phyloP scores from a whole-genome alignment of 2,888 invertebrate genomes.

The Altica lythri region DNA sequence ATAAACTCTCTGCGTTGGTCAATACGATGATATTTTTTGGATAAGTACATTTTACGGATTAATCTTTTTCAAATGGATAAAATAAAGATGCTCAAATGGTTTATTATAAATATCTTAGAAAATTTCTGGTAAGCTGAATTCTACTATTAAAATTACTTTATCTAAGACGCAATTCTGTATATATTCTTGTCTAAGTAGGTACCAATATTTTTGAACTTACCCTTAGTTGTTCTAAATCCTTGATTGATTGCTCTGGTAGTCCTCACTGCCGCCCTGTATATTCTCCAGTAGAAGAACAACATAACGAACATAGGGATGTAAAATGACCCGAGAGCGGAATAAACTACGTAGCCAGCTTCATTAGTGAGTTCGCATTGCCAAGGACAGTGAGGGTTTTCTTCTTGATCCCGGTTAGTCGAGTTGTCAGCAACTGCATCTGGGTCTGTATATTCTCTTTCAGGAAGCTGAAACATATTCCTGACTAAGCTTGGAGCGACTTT shows the following conservation, averaged over 20 bases:
- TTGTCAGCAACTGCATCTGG: background rate
- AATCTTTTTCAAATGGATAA: too few species aligned
- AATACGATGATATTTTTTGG: too few species aligned
- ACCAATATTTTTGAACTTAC: slow-evolving; percentile 50
- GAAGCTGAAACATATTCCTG: slow-evolving; percentile 17
- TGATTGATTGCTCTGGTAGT: slow-evolving; percentile 93
- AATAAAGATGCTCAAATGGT: too few species aligned
- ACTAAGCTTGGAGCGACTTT: too few species aligned
- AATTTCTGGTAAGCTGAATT: too few species aligned
- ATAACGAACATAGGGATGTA: slow-evolving; percentile 98
- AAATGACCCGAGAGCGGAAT: slow-evolving; percentile 97
- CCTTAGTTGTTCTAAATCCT: slow-evolving; percentile 86
- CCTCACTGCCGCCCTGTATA: slow-evolving; percentile 91
- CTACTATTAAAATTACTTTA: too few species aligned
- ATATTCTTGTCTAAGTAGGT: too few species aligned
- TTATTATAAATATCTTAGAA: too few species aligned
- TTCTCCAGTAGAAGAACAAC: slow-evolving; percentile 97
- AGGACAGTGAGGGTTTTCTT: slow-evolving; percentile 60
- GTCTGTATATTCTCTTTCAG: background rate
- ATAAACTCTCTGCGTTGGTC: too few species aligned
- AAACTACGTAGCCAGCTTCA: slow-evolving; percentile 94
- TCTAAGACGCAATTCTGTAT: too few species aligned
- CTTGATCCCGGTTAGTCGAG: slow-evolving; percentile 1
- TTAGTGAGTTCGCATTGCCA: slow-evolving; percentile 92
- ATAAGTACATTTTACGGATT: too few species aligned